Evolutionary conservation across 35 echinoderm and acorn worm genomes (phyloP), one percentile per base, ranked within the genome.

Genomic region (Ophiothrix spiculata): DNA sequence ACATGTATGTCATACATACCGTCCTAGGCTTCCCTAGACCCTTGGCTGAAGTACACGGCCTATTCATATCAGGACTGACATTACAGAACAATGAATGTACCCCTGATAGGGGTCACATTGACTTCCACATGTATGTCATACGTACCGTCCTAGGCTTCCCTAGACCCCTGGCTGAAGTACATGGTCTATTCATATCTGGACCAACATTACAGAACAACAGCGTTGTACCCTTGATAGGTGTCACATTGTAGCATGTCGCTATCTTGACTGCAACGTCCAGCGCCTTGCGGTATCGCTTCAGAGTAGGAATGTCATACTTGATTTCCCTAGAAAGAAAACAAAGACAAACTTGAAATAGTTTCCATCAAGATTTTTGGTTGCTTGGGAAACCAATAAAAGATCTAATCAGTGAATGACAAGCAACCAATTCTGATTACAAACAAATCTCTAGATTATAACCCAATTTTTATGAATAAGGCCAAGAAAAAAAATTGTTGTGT

Each of bases 241-340:
- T 91, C 15, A 99, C 92, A 77, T 99, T 99, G 87, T 99, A 94
- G 19, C 85, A 85, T 1, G 96, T 99, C 39, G 96, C 92, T 40
- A 99, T 99, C 84, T 99, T 99, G 49, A 99, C 96, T 31, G 96
- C 86, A 32, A 89, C 89, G 56, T 99, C 95, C 41, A 99, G 46
- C 17, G 96, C 96, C 56, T 94, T 99, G 34, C 92, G 91, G 37
- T 94, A 99, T 15, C 92, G 85, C 28, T 54, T 36, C 77, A 99
- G 75, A 1, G 92, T 69, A 0, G 74, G 33, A 0, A 33, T 39
- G 56, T 83, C 84, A 79, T 91, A 99, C 39, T 85, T 83, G 35
- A 90, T 34, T 23, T 90, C 87, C 31, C 38, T 87, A 33, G 35
- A 75, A 25, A 54, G 80, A 36, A n/a, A n/a, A n/a, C n/a, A n/a